Base-by-base conservation (phyloP, 2,888 invertebrate genomes). In the Lycaena phlaeas region DNA sequence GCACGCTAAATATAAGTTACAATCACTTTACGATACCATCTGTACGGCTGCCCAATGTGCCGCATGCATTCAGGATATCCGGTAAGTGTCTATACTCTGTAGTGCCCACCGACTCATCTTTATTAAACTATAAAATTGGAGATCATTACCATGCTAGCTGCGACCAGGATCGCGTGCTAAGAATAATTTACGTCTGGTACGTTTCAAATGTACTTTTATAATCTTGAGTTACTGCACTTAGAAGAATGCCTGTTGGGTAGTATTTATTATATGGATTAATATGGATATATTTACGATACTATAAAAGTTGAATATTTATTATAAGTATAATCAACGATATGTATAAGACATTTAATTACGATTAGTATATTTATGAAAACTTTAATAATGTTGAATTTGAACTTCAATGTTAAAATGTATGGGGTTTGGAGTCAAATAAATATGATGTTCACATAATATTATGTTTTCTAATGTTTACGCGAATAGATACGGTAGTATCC, bases 61-160 rank as follows among this genome's bases (percentile, higher is more conserved):
- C 46, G 46, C 43, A 38, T 40, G 52, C 59, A 60, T 64, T 64
- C 61, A 70, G 76, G 79, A 77, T 73, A 70, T 78, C 81, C 78
- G 76, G 56, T 58, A 58, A 62, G 56, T 57, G 53, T 54, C 56
- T 59, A 54, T 53, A 58, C 61, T 60, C 59, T 68, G 68, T 72
- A 70, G 56, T 62, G n/a, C n/a, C n/a, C 68, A 70, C 54, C 61
- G 57, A 43, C 43, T 45, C 34, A 36, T 29, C 52, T 53, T 54
- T 52, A 58, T 59, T 56, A 29, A 44, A 52, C 53, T 40, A 43
- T 38, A 31, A 43, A 49, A 45, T 44, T 38, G 40, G 47, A 43
- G 40, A 44, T 29, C 27, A 38, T 44, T 41, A 42, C 38, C 41
- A 44, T 38, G 46, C 40, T 31, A 44, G 42, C 44, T 53, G 51